Base-by-base conservation (phyloP, 2,113 vertebrate genomes). In the Pholis gunnellus region DNA sequence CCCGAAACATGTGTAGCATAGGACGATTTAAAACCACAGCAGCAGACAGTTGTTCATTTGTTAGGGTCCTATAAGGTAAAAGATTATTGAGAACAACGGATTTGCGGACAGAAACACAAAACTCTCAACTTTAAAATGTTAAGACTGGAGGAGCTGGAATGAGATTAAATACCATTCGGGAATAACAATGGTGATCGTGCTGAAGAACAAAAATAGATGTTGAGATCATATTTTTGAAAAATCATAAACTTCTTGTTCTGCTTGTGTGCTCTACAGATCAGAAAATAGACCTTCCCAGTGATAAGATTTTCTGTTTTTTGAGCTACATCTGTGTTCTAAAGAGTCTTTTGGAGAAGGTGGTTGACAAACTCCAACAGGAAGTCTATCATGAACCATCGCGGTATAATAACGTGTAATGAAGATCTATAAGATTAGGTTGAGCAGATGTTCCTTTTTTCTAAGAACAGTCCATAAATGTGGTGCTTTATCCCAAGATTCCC, bases 61-160 rank as follows among this genome's bases (percentile, higher is more conserved):
- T 34, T 6, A 13, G 6, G 57, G 34, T 77, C 18, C 2, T 25
- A 27, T 9, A 4, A 48, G 48, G 34, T 42, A 22, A 64, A 50
- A 15, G 44, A 67, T 64, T 17, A 70, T 31, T 59, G 17, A 72
- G 61, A 75, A 80, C 27, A 31, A 71, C 9, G 31, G 44, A 46
- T 85, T 81, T 76, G 36, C 2, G 17, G 25, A 64, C 34, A 74
- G 38, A 80, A 65, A 65, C 48, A 50, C 27, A 18, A 77, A 79
- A 72, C 64, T 46, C 1, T 56, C 34, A 3, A 46, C 27, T 29
- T 17, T 40, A 34, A 66, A 34, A 74, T 57, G 18, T 14, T 27
- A 66, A n/a, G 13, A 48, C 31, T 9, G n/a, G 59, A 76, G 27
- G 18, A 82, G 57, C 57, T 36, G 64, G 70, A 70, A 25, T 31